Evolutionary conservation across 2,797 vertebrate genomes (phyloP), one percentile per base, ranked within the genome.

Genomic region (Diglossa cyanea): DNA sequence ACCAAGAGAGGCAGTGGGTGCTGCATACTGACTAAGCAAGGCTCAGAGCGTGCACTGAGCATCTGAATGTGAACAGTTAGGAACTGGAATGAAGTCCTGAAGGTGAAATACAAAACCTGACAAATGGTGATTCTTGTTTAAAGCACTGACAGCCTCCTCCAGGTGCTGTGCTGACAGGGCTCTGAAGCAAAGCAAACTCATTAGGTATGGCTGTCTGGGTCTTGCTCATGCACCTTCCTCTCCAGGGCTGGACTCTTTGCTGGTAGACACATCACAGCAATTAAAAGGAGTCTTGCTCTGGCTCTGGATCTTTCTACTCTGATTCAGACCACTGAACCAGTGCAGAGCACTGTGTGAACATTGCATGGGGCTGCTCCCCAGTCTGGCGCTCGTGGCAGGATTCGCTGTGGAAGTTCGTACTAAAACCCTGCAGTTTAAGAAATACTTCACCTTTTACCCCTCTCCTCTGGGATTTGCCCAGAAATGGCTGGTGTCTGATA

Each of bases 401-500:
- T 80, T 73, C n/a, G 39, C 55, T 54, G 28, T 73, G 62, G 54
- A 45, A 7, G 7, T 53, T 74, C 33, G 18, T 50, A 39, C 42
- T 55, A 40, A 93, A 96, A 81, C 28, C 24, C 33, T 70, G 23
- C n/a, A 39, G 18, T 57, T 93, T 10, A 72, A 50, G 50, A 72
- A 90, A 53, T 75, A 33, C 39, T 83, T 90, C 82, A 70, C 53
- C 18, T 91, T 90, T 88, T 81, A 30, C 73, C 25, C 35, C 10
- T 79, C 14, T 90, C 39, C 68, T n/a, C 48, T 70, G 66, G 66
- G 76, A 55, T 90, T 84, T 91, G 40, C 45, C 62, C 62, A 70
- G 78, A 71, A 93, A 26, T 68, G 48, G 33, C 73, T 86, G 30
- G 33, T 94, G 48, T 84, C 83, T 84, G 76, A 74, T 76, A 63